Percentiles rank a stretch among this genome's conserved stretches.
Conservation (phyloP, 2,113 vertebrate species). For the Talpa occidentalis region DNA sequence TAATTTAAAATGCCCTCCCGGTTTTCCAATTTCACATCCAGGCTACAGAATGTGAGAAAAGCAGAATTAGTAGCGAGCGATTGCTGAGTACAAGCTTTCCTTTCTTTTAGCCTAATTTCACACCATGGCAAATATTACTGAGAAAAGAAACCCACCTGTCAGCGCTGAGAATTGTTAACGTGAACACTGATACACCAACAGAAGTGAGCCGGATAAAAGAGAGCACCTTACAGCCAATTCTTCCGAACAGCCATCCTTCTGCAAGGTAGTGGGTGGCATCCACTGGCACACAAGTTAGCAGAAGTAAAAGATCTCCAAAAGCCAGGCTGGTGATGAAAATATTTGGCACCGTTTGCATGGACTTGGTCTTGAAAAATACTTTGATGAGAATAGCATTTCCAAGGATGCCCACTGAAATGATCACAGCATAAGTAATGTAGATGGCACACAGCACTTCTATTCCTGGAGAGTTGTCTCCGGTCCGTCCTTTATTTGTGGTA, state of each 20-base stretch:
- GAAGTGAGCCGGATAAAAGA: constrained; percentile 90
- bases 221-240: constrained; percentile 89
- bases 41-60: constrained; percentile 46
- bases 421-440: constrained; percentile 86
- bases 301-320: constrained; percentile 89
- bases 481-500: constrained; percentile 77
- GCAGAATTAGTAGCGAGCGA: constrained; percentile 36
- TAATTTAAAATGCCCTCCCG: constrained; percentile 51
- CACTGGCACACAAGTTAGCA: constrained; percentile 89
- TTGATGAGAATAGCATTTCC: constrained; percentile 91
- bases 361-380: constrained; percentile 90
- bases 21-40: constrained; percentile 47
- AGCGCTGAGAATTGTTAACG: constrained; percentile 90
- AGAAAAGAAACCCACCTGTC: constrained; percentile 88
- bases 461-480: constrained; percentile 84
- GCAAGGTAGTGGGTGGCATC: constrained; percentile 88
- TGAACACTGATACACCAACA: constrained; percentile 91
- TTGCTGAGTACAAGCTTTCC: constrained; percentile 50
- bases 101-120: constrained; percentile 62
- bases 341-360: constrained; percentile 91
- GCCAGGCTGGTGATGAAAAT: constrained; percentile 91
- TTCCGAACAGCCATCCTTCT: constrained; percentile 90
- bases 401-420: constrained; percentile 90
- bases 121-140: constrained; percentile 67
- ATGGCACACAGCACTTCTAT: constrained; percentile 86